Conservation (phyloP, 2,888 invertebrate genomes). For the Aproaerema taeniolella region DNA sequence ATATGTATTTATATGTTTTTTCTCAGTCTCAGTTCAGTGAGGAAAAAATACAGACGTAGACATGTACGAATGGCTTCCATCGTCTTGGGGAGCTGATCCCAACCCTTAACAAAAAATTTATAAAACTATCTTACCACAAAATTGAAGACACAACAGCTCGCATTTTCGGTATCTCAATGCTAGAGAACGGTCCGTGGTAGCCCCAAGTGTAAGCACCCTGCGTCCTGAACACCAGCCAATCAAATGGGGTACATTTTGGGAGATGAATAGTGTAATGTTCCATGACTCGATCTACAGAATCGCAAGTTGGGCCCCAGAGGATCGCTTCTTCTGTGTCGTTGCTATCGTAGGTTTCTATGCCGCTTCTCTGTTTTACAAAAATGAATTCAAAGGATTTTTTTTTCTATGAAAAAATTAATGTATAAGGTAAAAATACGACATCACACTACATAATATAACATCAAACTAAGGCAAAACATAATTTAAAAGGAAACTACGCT, state of each 20-base stretch:
- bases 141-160: slow-evolving; percentile 30
- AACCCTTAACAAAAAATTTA: too few relatives aligned
- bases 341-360: neutral
- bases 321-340: slow-evolving; percentile 25
- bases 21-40: too few relatives aligned
- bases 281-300: slow-evolving; percentile 34
- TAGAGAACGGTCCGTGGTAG: slow-evolving; percentile 30
- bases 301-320: slow-evolving; percentile 37
- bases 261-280: slow-evolving; percentile 22
- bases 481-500: too few relatives aligned
- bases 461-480: too few relatives aligned
- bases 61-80: too few relatives aligned
- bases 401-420: too few relatives aligned
- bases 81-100: too few relatives aligned
- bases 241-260: slow-evolving; percentile 27
- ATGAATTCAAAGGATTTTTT: too few relatives aligned
- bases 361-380: neutral
- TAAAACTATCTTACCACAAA: slow-evolving; percentile 28
- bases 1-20: too few relatives aligned
- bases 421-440: too few relatives aligned
- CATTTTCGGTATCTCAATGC: slow-evolving; percentile 27
- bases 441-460: too few relatives aligned
- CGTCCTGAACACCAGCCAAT: slow-evolving; percentile 33
- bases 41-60: neutral
- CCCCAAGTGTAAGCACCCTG: slow-evolving; percentile 33